phyloP scores from a whole-genome alignment of 2,888 invertebrate species.

The Idaea biselata region DNA sequence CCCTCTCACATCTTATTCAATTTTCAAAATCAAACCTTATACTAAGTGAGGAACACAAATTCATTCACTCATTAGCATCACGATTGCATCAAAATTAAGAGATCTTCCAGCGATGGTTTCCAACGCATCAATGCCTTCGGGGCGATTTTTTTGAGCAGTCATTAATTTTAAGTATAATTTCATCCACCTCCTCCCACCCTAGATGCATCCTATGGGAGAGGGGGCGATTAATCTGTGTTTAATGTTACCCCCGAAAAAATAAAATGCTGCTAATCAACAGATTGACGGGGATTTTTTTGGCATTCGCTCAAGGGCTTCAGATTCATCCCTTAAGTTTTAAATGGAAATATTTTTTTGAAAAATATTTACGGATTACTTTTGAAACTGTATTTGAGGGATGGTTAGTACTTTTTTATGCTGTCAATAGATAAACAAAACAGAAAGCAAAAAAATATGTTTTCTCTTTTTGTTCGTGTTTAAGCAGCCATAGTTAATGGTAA shows the following conservation, averaged over 20 bases:
- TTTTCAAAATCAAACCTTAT: not conserved
- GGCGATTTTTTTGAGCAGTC: conserved; percentile 68
- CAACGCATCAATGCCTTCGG: conserved; percentile 43
- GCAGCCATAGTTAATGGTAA: not conserved
- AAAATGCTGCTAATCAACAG: conserved; percentile 77
- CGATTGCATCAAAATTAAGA: conserved; percentile 21
- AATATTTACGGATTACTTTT: not conserved
- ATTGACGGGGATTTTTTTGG: conserved; percentile 63
- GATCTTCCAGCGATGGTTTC: conserved; percentile 36
- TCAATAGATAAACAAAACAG: not conserved
- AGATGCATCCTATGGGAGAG: conserved; percentile 51
- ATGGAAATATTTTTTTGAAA: conserved; percentile 23
- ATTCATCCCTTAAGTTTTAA: conserved; percentile 29
- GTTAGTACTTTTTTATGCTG: not conserved
- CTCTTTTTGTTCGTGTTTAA: not conserved
- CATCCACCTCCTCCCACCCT: conserved; percentile 42
- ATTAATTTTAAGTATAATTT: conserved; percentile 69
- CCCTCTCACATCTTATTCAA: not conserved
- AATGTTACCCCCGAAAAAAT: conserved; percentile 72
- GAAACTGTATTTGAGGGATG: not conserved
- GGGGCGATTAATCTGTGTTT: conserved; percentile 75
- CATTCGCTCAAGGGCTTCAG: conserved; percentile 38
- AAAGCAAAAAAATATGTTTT: not conserved
- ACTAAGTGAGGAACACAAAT: not conserved
- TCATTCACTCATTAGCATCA: conserved; percentile 3